Base-by-base conservation (phyloP, 2,113 vertebrate genomes). In the Acanthisitta chloris region DNA sequence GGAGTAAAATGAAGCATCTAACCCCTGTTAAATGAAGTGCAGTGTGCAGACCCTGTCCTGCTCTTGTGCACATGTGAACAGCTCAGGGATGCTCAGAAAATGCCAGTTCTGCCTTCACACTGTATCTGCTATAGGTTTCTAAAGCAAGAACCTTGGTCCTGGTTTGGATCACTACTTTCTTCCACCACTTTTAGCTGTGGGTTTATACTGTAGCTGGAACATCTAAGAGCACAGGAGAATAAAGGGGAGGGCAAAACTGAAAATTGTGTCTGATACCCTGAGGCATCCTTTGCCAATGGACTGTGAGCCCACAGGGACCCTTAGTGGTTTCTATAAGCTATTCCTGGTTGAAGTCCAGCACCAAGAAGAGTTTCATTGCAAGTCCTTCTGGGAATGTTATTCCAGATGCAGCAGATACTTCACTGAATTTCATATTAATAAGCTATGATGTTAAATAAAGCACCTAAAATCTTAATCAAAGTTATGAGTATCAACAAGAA, bases 401-500 rank as follows among this genome's bases (percentile, higher is more conserved):
- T 87, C 74, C 70, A 31, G 38, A 89, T 46, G 26, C 12, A 29
- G 54, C 4, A 82, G 62, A 58, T 74, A 58, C 72, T 81, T 91
- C 66, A 66, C 40, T 54, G 85, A 76, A 81, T 70, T 71, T 83
- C 24, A 15, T 71, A 80, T 70, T 77, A 85, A 77, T 85, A 86
- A 88, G 51, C 34, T n/a, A 19, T 51, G 80, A 83, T 55, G 65
- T 90, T 86, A 92, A 86, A 94, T 81, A 88, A 91, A 92, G 85
- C 46, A 71, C 51, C 17, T 2, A 93, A 95, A 94, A 95, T 81
- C 64, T 78, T 94, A 83, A 94, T 96, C 92, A 86, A 95, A 93
- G 55, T 88, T 92, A 58, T 9, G 45, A 96, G 90, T 55, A 81
- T 81, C 85, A 95, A 95, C 82, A 96, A 92, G 72, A 86, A 95